Evolutionary conservation across 2,113 vertebrate genomes (phyloP).

Genomic region (Marmota monax): DNA sequence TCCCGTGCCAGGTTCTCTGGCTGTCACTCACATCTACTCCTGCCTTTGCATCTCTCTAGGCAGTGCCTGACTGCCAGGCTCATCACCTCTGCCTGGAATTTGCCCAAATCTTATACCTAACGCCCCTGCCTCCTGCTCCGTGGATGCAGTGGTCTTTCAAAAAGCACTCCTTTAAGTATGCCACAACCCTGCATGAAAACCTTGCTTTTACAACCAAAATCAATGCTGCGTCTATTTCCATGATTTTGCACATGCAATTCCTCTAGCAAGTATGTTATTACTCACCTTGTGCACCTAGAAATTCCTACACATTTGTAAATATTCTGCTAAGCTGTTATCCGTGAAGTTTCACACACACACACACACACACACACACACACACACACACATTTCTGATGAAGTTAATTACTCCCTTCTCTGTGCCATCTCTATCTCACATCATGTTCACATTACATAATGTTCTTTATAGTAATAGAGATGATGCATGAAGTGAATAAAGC

Average conservation of each 20-base stretch:
- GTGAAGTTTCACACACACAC: neutral
- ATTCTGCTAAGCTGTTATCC: neutral
- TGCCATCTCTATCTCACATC: neutral
- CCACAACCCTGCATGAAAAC: neutral
- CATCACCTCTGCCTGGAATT: neutral
- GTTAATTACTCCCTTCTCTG: neutral
- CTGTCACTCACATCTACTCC: neutral
- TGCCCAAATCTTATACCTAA: neutral
- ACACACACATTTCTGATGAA: neutral
- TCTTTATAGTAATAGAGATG: neutral
- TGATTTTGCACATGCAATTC: neutral
- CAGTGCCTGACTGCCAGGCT: neutral
- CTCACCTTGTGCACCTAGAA: neutral
- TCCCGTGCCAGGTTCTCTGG: neutral
- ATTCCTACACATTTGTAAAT: neutral
- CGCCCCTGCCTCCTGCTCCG: neutral
- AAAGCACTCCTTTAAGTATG: neutral
- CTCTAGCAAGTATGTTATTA: neutral
- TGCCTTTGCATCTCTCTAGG: neutral
- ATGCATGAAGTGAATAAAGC: fast-evolving
- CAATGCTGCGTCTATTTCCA: neutral
- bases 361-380: neutral
- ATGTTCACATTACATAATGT: too few relatives aligned
- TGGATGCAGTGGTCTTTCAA: neutral
- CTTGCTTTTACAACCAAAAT: neutral